Percentiles rank a stretch among this genome's conserved stretches.
phyloP scores from a whole-genome alignment of 1,140 invertebrate species.

The Drosophila pachea region DNA sequence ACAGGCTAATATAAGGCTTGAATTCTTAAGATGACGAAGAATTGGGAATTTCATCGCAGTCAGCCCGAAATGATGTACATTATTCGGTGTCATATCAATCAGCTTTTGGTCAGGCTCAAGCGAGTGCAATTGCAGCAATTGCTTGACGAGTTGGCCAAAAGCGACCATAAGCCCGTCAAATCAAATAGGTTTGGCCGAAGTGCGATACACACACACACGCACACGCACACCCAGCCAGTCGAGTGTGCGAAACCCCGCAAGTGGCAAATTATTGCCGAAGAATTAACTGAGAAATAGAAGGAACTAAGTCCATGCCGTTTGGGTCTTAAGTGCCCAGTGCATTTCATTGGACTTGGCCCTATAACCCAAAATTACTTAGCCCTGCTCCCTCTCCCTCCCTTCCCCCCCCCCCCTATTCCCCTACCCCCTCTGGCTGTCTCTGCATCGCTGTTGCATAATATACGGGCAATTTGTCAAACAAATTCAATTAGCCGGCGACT shows the following conservation, averaged over 20 bases:
- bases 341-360: conserved; percentile 53
- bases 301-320: conserved; percentile 24
- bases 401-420: neutral
- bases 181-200: too few relatives aligned
- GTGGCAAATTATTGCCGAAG: conserved; percentile 48
- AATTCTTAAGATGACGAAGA: too few relatives aligned
- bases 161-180: too few relatives aligned
- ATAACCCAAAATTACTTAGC: conserved; percentile 44
- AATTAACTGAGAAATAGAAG: conserved; percentile 36
- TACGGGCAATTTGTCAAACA: conserved; percentile 38
- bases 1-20: too few relatives aligned
- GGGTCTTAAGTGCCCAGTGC: conserved; percentile 36
- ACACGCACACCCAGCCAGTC: too few relatives aligned
- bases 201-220: too few relatives aligned
- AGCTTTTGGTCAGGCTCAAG: too few relatives aligned
- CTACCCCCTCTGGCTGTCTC: neutral
- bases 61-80: too few relatives aligned
- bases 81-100: too few relatives aligned
- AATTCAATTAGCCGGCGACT: conserved; percentile 42
- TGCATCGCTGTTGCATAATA: conserved; percentile 25
- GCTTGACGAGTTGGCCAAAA: too few relatives aligned
- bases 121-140: too few relatives aligned
- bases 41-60: too few relatives aligned
- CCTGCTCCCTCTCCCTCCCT: neutral
- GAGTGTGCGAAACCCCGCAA: conserved; percentile 35